A percentile compares a stretch with the other conserved stretches of the same genome.
phyloP scores from a whole-genome alignment of 2,113 vertebrate genomes.

The Lepisosteus osseus region DNA sequence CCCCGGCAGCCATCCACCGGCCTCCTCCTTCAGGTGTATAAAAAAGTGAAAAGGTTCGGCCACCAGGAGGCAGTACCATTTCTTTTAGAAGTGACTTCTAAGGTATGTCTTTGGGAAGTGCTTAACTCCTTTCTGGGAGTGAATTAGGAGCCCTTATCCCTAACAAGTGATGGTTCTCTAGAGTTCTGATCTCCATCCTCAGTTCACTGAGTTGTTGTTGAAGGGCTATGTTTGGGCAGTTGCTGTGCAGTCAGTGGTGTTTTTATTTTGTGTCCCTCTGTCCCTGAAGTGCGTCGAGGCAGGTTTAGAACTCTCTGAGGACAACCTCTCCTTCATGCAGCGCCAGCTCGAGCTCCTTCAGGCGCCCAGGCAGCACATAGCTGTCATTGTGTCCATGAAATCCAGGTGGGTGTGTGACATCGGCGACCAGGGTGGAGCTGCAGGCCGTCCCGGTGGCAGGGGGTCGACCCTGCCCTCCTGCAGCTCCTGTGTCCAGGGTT shows the following conservation, averaged over 20 bases:
- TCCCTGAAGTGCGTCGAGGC: slow-evolving; percentile 66
- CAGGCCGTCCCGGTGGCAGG: too few relatives aligned
- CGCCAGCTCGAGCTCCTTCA: slow-evolving; percentile 66
- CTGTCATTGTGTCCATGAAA: slow-evolving; percentile 53
- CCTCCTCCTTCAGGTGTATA: slow-evolving; percentile 76
- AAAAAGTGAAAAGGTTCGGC: slow-evolving; percentile 68
- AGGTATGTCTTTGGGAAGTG: slow-evolving; percentile 63
- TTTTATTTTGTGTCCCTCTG: slow-evolving; percentile 13
- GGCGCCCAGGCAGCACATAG: slow-evolving; percentile 54
- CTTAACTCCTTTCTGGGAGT: too few relatives aligned
- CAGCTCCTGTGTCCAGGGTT: too few relatives aligned
- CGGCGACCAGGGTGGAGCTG: not conserved
- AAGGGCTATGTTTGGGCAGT: too few relatives aligned
- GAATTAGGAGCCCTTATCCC: too few relatives aligned
- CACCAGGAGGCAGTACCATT: slow-evolving; percentile 55
- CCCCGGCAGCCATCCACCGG: slow-evolving; percentile 70
- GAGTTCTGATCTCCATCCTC: too few relatives aligned
- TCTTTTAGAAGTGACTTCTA: slow-evolving; percentile 71
- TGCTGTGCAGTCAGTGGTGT: too few relatives aligned
- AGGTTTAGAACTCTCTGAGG: slow-evolving; percentile 69
- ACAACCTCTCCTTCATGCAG: slow-evolving; percentile 69
- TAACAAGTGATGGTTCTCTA: too few relatives aligned
- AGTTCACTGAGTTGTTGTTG: slow-evolving; percentile 2
- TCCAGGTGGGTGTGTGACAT: slow-evolving; percentile 61
- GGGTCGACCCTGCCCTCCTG: too few relatives aligned